Evolutionary conservation across 1,140 invertebrate species (phyloP).

Genomic region (Bicyclus anynana): DNA sequence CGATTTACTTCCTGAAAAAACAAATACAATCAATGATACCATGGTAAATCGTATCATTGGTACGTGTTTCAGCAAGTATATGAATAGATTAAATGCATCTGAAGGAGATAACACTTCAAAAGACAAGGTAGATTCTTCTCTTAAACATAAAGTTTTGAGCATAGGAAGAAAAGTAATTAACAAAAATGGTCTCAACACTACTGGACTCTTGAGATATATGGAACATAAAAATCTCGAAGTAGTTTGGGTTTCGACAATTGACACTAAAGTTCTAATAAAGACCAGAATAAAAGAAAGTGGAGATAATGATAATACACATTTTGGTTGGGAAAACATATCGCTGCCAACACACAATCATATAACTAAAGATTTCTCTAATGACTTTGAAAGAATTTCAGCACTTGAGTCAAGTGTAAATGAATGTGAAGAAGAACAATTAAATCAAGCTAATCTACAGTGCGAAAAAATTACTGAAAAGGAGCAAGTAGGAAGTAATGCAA

Average conservation of each 20-base stretch:
- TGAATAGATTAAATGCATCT: conserved; percentile 26
- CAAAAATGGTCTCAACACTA: conserved; percentile 46
- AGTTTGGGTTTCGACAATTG: conserved; percentile 35
- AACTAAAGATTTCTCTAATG: conserved; percentile 6
- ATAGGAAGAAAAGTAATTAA: conserved; percentile 56
- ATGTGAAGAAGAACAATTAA: background rate
- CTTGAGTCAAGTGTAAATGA: background rate
- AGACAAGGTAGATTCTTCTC: conserved; percentile 26
- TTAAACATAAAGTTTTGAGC: conserved; percentile 60
- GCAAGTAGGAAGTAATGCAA: no score
- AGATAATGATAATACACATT: conserved; percentile 20
- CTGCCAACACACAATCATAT: conserved; percentile 1
- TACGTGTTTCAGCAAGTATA: conserved; percentile 39
- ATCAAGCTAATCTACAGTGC: background rate
- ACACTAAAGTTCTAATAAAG: conserved; percentile 34
- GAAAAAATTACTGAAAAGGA: background rate
- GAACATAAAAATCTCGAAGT: conserved; percentile 57
- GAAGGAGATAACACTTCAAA: conserved; percentile 18
- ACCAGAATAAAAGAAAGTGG: conserved; percentile 29
- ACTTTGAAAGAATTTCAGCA: conserved; percentile 5
- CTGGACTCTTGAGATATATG: conserved; percentile 51
- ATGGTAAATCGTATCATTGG: conserved; percentile 31
- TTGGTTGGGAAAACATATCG: conserved; percentile 32
- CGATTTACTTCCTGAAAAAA: background rate
- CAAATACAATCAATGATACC: conserved; percentile 6